Base-by-base conservation (phyloP, 2,888 invertebrate species). In the Pollenia angustigena region DNA sequence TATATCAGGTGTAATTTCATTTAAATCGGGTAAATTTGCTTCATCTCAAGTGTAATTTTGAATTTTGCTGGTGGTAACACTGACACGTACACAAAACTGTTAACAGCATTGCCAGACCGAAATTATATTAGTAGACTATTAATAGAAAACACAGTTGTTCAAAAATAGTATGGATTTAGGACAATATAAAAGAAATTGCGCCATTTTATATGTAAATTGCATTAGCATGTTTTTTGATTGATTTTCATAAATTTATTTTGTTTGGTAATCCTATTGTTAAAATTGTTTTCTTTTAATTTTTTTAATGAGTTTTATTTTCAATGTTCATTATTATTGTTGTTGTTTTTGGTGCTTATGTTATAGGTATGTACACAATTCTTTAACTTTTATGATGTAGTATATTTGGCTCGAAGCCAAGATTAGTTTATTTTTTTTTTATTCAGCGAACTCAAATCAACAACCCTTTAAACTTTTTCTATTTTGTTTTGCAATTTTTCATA, bases 401-500 rank as follows among this genome's bases (percentile, higher is more conserved):
- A 58, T 48, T 72, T 85, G 85, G 81, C 76, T 74, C 10, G n/a
- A 0, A 58, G 81, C 85, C 85, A 85, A 81, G 1, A 52, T 54
- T 32, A 50, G 40, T 60, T 58, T 32, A 6, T 32, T 32, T 60
- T 58, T 75, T 75, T 68, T 79, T 74, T 52, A 0, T 42, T 58
- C 4, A 3, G 23, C 23, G n/a, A 44, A 46, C 14, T 1, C 16
- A 58, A 56, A 85, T 16, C 69, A 72, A 23, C 56, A 56, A 23
- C 44, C 79, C 50, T 44, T 23, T n/a, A 7, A 80, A 71, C 68
- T 32, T 78, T 62, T 71, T 58, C 6, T 23, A 23, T 23, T 23
- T 23, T 2, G 23, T 14, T 9, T 8, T 14, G 32, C 32, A 32
- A 32, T 88, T 89, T 88, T 86, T 87, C 83, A 83, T 88, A 14